Evolutionary conservation across 2,888 invertebrate genomes (phyloP).

Genomic region (Acrobasis repandana): DNA sequence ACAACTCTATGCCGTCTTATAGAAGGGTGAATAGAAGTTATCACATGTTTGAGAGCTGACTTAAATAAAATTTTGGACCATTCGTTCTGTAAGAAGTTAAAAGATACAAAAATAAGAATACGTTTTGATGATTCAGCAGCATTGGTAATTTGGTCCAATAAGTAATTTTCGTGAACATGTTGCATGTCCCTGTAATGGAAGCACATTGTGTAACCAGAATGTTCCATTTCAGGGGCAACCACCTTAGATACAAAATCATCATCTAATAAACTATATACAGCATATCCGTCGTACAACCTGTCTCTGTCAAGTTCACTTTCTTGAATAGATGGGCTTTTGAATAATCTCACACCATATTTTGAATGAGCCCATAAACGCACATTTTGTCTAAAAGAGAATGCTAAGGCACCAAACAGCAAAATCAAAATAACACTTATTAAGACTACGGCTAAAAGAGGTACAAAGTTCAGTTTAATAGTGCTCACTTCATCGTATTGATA

Average conservation of each 20-base stretch:
- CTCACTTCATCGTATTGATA: slow-evolving; percentile 86
- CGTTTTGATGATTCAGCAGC: slow-evolving; percentile 86
- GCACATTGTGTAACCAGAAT: slow-evolving; percentile 85
- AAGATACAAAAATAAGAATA: slow-evolving; percentile 90
- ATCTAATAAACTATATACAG: slow-evolving; percentile 93
- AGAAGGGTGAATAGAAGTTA: slow-evolving; percentile 85
- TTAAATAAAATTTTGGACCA: slow-evolving; percentile 92
- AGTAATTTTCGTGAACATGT: slow-evolving; percentile 83
- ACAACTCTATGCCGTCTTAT: slow-evolving; percentile 84
- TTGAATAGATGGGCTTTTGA: slow-evolving; percentile 84
- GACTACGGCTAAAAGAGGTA: slow-evolving; percentile 89
- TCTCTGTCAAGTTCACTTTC: slow-evolving; percentile 84
- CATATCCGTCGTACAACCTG: slow-evolving; percentile 92
- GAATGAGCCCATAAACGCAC: slow-evolving; percentile 91
- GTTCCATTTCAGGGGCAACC: slow-evolving; percentile 89
- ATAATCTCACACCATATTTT: slow-evolving; percentile 89
- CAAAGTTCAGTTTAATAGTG: slow-evolving; percentile 86
- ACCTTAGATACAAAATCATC: slow-evolving; percentile 87
- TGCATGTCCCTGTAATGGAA: slow-evolving; percentile 86
- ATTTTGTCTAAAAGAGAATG: slow-evolving; percentile 90
- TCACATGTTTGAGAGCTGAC: slow-evolving; percentile 89
- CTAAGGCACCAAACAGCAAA: slow-evolving; percentile 87
- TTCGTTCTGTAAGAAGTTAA: slow-evolving; percentile 91
- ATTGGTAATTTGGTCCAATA: slow-evolving; percentile 84
- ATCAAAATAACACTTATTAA: slow-evolving; percentile 88